Evolutionary conservation across 2,113 vertebrate genomes (phyloP).

Genomic region (Pagrus major): DNA sequence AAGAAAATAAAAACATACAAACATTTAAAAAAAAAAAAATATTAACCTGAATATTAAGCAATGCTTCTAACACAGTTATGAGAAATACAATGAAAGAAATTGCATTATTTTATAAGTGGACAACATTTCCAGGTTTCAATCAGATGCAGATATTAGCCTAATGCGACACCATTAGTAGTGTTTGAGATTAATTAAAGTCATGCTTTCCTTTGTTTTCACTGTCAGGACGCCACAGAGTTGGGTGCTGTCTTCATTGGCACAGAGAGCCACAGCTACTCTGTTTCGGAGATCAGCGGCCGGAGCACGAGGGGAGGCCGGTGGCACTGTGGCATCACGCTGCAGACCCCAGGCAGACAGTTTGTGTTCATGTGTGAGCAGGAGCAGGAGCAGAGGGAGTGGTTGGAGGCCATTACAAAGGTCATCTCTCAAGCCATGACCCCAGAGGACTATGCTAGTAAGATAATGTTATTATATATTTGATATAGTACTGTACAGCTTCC

Average conservation of each 20-base stretch:
- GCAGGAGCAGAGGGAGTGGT: constrained; percentile 90
- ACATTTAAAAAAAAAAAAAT: neutral
- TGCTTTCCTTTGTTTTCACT: neutral
- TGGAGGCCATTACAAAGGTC: constrained; percentile 86
- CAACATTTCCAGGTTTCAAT: neutral
- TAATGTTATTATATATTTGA: neutral
- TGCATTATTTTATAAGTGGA: neutral
- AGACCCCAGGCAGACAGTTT: constrained; percentile 89
- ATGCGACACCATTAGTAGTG: neutral
- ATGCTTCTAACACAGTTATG: no score
- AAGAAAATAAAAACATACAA: neutral
- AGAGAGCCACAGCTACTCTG: constrained; percentile 86
- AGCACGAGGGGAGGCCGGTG: constrained; percentile 83
- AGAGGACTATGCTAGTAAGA: constrained; percentile 84
- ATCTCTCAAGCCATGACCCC: constrained; percentile 86
- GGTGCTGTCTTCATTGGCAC: constrained; percentile 91
- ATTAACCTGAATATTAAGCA: neutral
- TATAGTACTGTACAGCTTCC: neutral
- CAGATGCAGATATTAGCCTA: neutral
- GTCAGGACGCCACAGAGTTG: constrained; percentile 90
- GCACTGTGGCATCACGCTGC: constrained; percentile 86
- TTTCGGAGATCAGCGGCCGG: constrained; percentile 81
- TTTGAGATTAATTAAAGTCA: neutral
- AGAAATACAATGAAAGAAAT: neutral
- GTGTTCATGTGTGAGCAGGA: constrained; percentile 91